Percentiles rank a stretch among this genome's conserved stretches.
phyloP scores from a whole-genome alignment of 2,113 vertebrate genomes.

The Caloenas nicobarica region DNA sequence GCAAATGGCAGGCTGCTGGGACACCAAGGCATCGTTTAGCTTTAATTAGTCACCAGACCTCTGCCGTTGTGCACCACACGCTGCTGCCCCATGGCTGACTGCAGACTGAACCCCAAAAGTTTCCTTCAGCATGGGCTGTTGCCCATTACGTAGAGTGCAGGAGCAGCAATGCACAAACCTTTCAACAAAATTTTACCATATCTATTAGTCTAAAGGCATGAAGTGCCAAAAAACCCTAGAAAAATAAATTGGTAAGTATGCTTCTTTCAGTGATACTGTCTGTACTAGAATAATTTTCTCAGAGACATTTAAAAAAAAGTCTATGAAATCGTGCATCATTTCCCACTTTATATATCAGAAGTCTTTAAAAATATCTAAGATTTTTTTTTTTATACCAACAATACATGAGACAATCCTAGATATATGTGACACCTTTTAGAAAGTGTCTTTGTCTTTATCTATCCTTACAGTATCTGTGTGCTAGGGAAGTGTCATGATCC shows the following conservation, averaged over 20 bases:
- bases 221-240: constrained; percentile 26
- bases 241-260: constrained; percentile 40
- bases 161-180: neutral
- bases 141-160: constrained; percentile 17
- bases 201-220: neutral
- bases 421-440: constrained; percentile 47
- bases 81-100: neutral
- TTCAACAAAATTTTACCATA: constrained; percentile 2
- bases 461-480: neutral
- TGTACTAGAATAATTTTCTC: constrained; percentile 35
- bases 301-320: neutral
- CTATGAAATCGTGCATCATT: neutral
- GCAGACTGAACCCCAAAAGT: neutral
- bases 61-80: neutral
- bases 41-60: constrained; percentile 9
- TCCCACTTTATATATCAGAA: constrained; percentile 29
- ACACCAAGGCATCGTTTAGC: neutral
- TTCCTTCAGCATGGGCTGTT: constrained; percentile 7
- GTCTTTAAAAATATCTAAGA: constrained; percentile 37
- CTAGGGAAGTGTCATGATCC: constrained; percentile 50
- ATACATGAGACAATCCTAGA: constrained; percentile 53
- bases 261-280: neutral
- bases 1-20: neutral
- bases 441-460: constrained; percentile 60
- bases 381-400: constrained; percentile 41